Base-by-base conservation (phyloP, 2,113 vertebrate genomes). In the Neodontobutis hainanensis region DNA sequence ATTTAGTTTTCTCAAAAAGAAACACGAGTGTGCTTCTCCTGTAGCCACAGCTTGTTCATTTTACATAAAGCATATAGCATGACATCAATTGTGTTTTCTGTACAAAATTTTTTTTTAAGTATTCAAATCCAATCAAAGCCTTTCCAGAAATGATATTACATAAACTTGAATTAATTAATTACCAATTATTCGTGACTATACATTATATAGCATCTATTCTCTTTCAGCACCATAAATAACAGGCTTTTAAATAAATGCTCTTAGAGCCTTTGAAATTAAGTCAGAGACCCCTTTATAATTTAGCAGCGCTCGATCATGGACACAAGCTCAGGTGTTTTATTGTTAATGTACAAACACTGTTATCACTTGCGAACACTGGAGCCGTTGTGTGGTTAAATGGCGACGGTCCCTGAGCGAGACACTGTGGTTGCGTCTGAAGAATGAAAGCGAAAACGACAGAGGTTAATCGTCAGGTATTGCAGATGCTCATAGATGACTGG, bases 381-480 rank as follows among this genome's bases (percentile, higher is more conserved):
- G 52, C 52, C 5, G 52, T 38, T 36, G 52, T 40, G 38, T 38
- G 52, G 35, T 55, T 55, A 5, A 34, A 55, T 32, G 8, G 36
- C 34, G 52, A 55, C n/a, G 52, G 52, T 34, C 11, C 12, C 10
- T 38, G 52, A 55, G n/a, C 9, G 49, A 50, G 48, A 50, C 19
- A 16, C 48, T 4, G 48, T 27, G 52, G 52, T 36, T 36, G 32
- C 5, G 52, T 55, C 4, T 55, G 52, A 55, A 55, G 19, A 27
- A 27, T 27, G 19, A 27, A 55, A 55, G 34, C 6, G 35, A 38
- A 40, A 8, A 8, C 12, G 35, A 34, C 34, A 36, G 52, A 55
- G 52, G 52, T 55, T 55, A 55, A 55, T 36, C 52, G 52, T 55
- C 52, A 55, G 52, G 52, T 55, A 34, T 55, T 55, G 32, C 6